Evolutionary conservation across 1,140 invertebrate species (phyloP), one percentile per base, ranked within the genome.

Genomic region (Ips nitidus): DNA sequence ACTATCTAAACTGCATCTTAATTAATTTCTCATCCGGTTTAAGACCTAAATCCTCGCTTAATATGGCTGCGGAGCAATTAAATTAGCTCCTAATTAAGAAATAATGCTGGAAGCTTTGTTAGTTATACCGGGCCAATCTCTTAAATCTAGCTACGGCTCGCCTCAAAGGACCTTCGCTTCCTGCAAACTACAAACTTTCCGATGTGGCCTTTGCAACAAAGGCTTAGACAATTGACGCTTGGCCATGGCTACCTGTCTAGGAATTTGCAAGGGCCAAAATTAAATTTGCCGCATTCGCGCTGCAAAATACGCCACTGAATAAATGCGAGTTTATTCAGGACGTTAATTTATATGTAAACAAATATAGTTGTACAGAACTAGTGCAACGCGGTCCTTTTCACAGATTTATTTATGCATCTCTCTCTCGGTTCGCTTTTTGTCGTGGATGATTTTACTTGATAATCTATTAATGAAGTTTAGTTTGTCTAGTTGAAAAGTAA

Each of bases 101-200:
- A 38, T 56, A 56, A 56, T 38, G 53, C n/a, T 37, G 22, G n/a
- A 38, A 56, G 53, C 53, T 56, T 56, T 56, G 53, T 56, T 38
- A 56, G 53, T 40, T 56, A 56, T 56, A 56, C 53, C 53, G 39
- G 7, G 53, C 7, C 45, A 56, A 56, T 56, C 53, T 56, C 53
- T 56, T 56, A 56, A 56, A 38, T 7, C 7, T 56, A 37, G 53
- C 22, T 37, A 36, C n/a, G 53, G 45, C 22, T 22, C 38, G 53
- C 53, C 7, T 56, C 53, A 56, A 56, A 56, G 53, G 38, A 39
- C 7, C 38, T 56, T 6, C 7, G 38, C 53, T 56, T 56, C 53
- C 53, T 56, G 53, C 53, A 56, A 56, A 56, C 53, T 36, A 56
- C n/a, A 56, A 56, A 56, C 53, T 56, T 56, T 56, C 53, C 22